Percentiles rank a stretch among this genome's conserved stretches.
Evolutionary conservation across 2,888 invertebrate genomes (phyloP).

Genomic region (Protodeltote pygarga): DNA sequence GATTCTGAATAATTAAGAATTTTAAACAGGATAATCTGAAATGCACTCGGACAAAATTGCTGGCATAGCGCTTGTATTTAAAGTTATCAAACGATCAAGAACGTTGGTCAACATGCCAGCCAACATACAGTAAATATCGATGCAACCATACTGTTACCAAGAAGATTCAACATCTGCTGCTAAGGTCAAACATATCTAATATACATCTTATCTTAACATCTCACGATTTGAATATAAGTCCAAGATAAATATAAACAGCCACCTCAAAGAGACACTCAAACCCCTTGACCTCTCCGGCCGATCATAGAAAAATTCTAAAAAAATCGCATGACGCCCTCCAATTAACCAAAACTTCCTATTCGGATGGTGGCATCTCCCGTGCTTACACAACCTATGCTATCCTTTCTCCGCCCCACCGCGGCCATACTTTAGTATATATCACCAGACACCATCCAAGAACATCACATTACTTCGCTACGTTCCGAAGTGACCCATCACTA

Average conservation of each 20-base stretch:
- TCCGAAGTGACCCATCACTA: constrained; percentile 82
- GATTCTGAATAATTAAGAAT: too few species aligned
- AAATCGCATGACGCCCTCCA: constrained; percentile 77
- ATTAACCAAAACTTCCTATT: constrained; percentile 80
- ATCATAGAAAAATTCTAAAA: constrained; percentile 54
- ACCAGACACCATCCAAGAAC: constrained; percentile 66
- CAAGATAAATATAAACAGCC: constrained; percentile 8
- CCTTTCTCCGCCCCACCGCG: constrained; percentile 85
- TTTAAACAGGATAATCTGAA: too few species aligned
- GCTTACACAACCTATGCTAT: constrained; percentile 80
- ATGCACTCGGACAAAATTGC: too few species aligned
- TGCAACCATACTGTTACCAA: not conserved
- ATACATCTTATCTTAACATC: constrained; percentile 6
- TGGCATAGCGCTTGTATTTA: too few species aligned
- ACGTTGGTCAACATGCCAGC: too few species aligned
- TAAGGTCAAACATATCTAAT: constrained; percentile 28
- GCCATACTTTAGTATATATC: constrained; percentile 77
- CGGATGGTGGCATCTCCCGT: constrained; percentile 77
- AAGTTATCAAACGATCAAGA: too few species aligned
- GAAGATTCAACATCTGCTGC: constrained; percentile 4
- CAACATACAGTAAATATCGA: too few species aligned
- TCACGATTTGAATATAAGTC: not conserved
- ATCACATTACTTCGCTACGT: constrained; percentile 80
- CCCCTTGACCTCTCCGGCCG: constrained; percentile 60
- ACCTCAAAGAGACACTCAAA: constrained; percentile 34